Evolutionary conservation across 1,140 invertebrate species (phyloP).

Genomic region (Dysdera silvatica): DNA sequence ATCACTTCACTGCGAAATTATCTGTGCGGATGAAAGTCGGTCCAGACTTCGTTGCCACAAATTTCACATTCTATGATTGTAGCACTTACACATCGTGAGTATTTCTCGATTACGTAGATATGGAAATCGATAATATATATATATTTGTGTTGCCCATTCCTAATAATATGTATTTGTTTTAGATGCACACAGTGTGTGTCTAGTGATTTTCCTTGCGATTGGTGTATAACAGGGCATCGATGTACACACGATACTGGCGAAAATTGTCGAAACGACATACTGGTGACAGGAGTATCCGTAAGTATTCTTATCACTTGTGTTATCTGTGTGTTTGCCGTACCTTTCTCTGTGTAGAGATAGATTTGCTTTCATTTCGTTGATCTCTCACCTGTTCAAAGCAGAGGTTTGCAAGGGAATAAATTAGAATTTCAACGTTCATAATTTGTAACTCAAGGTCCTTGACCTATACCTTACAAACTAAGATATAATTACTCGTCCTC

Average conservation of each 20-base stretch:
- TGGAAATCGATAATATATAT: not conserved
- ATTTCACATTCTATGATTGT: constrained; percentile 97
- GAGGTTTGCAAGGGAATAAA: too few species aligned
- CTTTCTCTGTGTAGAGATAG: too few species aligned
- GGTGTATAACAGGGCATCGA: constrained; percentile 91
- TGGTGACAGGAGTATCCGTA: constrained; percentile 78
- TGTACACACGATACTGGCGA: constrained; percentile 93
- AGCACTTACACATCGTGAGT: constrained; percentile 67
- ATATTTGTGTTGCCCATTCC: too few species aligned
- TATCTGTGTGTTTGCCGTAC: too few species aligned
- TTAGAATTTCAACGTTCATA: too few species aligned
- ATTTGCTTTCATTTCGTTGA: too few species aligned
- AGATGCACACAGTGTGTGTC: constrained; percentile 91
- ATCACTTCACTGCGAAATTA: constrained; percentile 89
- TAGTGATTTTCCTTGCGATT: constrained; percentile 89
- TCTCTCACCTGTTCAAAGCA: too few species aligned
- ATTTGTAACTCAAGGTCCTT: too few species aligned
- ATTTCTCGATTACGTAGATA: not conserved
- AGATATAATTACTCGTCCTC: too few species aligned
- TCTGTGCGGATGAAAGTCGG: constrained; percentile 82
- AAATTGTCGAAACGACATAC: constrained; percentile 87
- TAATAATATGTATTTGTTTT: too few species aligned
- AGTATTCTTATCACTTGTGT: too few species aligned
- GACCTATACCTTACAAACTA: too few species aligned
- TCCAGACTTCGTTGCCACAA: constrained; percentile 88